phyloP scores from a whole-genome alignment of 2,113 vertebrate genomes.

The Alethe diademata region DNA sequence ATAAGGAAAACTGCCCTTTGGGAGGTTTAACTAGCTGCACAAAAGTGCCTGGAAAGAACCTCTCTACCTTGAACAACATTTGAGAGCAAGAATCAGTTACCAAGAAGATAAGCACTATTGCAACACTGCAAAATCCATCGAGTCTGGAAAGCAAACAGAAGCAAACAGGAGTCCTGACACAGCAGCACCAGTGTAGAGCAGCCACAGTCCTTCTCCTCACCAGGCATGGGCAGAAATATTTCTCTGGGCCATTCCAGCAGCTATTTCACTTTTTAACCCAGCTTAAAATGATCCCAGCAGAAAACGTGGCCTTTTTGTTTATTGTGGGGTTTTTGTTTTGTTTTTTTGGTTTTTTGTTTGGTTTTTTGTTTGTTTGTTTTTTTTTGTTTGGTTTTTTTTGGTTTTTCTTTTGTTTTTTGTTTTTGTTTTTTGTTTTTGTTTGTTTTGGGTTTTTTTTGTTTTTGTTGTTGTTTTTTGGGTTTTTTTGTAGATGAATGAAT shows the following conservation, averaged over 20 bases:
- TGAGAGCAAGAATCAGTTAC: background rate
- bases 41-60: background rate
- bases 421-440: no score
- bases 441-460: background rate
- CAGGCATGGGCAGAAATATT: fast-evolving
- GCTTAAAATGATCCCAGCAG: background rate
- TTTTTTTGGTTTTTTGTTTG: no score
- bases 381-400: no score
- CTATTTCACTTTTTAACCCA: background rate
- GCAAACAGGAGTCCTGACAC: background rate
- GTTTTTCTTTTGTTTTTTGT: no score
- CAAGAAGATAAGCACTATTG: background rate
- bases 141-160: background rate
- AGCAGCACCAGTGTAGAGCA: background rate
- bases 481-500: background rate
- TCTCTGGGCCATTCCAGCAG: background rate
- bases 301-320: background rate
- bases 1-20: background rate
- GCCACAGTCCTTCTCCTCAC: background rate
- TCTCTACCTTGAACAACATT: background rate
- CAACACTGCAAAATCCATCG: background rate
- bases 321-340: no score
- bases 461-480: no score
- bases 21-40: background rate
- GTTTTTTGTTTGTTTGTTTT: no score